Percentiles rank a stretch among this genome's conserved stretches.
Conservation (phyloP, 1,140 invertebrate species). For the Apolygus lucorum region DNA sequence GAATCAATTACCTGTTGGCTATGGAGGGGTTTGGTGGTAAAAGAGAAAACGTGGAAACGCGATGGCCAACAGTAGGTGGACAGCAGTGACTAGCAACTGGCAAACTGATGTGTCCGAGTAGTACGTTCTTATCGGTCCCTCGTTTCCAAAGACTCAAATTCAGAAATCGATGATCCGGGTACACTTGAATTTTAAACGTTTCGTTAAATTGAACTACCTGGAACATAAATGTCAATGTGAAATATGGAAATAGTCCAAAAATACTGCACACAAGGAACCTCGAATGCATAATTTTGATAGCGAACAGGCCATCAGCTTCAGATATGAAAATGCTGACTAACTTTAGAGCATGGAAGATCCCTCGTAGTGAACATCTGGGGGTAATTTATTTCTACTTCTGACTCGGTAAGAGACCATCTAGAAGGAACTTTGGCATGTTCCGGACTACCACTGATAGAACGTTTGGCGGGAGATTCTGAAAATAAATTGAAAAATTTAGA, state of each 20-base stretch:
- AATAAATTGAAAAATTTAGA: neutral
- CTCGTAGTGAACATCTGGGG: slow-evolving; percentile 33
- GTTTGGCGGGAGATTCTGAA: slow-evolving; percentile 35
- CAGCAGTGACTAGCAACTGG: slow-evolving; percentile 70
- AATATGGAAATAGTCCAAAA: too few relatives aligned
- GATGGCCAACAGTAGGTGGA: slow-evolving; percentile 68
- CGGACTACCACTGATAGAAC: slow-evolving; percentile 30
- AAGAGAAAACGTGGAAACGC: slow-evolving; percentile 62
- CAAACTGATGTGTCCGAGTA: slow-evolving; percentile 72
- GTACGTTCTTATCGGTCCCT: slow-evolving; percentile 47
- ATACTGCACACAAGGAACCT: too few relatives aligned
- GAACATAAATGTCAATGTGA: slow-evolving; percentile 30
- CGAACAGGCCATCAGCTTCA: neutral
- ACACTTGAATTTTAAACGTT: slow-evolving; percentile 58
- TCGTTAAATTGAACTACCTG: slow-evolving; percentile 65
- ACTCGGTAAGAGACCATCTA: slow-evolving; percentile 28
- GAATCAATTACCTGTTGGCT: slow-evolving; percentile 41
- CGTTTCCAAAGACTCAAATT: slow-evolving; percentile 74
- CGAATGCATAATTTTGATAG: neutral
- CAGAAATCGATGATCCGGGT: slow-evolving; percentile 62
- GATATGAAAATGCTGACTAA: too few relatives aligned
- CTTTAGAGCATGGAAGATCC: slow-evolving; percentile 34
- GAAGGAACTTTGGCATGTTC: slow-evolving; percentile 29
- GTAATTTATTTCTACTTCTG: slow-evolving; percentile 27
- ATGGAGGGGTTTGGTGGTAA: slow-evolving; percentile 56